Percentiles rank a stretch among this genome's conserved stretches.
Evolutionary conservation across 2,797 vertebrate genomes (phyloP).

Genomic region (Dermochelys coriacea): DNA sequence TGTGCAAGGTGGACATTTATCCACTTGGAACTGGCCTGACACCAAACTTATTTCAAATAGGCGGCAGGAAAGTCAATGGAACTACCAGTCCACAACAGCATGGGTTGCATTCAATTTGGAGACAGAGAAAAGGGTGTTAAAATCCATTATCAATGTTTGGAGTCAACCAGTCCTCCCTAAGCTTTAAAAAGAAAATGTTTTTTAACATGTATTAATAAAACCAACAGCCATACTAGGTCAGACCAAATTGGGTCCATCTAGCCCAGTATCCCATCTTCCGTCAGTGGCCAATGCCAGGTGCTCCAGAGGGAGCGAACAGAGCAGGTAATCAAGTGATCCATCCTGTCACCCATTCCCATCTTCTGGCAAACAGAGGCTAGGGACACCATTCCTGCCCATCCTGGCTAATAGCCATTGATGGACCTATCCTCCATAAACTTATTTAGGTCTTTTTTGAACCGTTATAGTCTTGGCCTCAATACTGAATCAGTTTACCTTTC

Average conservation of each 20-base stretch:
- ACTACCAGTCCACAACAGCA: not conserved
- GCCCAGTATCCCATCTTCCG: too few relatives aligned
- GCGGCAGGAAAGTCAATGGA: slow-evolving; percentile 13
- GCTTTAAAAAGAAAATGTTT: not conserved
- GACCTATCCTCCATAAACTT: too few relatives aligned
- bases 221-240: not conserved
- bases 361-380: too few relatives aligned
- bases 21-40: not conserved
- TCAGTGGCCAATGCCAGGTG: too few relatives aligned
- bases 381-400: too few relatives aligned
- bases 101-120: not conserved
- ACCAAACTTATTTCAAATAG: slow-evolving; percentile 41
- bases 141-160: not conserved
- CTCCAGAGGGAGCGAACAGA: too few relatives aligned
- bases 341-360: too few relatives aligned
- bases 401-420: too few relatives aligned
- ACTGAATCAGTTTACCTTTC: not conserved
- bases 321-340: too few relatives aligned
- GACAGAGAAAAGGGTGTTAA: not conserved
- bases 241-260: too few relatives aligned
- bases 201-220: not conserved
- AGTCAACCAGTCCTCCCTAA: not conserved
- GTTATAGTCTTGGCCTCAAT: not conserved
- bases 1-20: not conserved
- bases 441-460: too few relatives aligned